A percentile compares a stretch with the other conserved stretches of the same genome.
These are phyloP conservation scores for Colletes latitarsis DNA, from an alignment of 1,140 invertebrate genomes.

Conservation along the genomic window DNA sequence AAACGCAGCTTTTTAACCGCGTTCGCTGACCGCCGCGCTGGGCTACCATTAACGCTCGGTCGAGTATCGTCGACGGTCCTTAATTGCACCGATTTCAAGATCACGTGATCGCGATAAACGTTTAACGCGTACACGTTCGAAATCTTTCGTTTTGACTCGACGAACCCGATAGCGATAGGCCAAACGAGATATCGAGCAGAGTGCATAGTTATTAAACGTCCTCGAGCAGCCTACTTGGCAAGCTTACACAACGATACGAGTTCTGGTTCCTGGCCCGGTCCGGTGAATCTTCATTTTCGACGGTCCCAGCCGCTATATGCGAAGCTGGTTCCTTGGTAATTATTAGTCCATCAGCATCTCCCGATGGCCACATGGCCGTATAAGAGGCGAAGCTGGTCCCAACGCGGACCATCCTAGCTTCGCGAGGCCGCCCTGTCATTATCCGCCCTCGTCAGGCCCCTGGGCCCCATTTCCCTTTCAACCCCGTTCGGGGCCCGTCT, in stretches of 20 bases:
- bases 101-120: constrained; percentile 12
- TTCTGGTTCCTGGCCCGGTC: constrained; percentile 30
- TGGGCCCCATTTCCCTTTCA: constrained; percentile 78
- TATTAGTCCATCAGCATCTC: constrained; percentile 78
- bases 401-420: constrained; percentile 66
- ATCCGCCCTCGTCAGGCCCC: constrained; percentile 77
- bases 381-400: constrained; percentile 59
- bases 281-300: constrained; percentile 66
- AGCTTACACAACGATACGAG: constrained; percentile 33
- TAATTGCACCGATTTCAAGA: constrained; percentile 1
- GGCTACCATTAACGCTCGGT: background rate
- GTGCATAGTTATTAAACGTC: constrained; percentile 26
- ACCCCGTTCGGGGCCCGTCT: constrained; percentile 67
- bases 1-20: constrained; percentile 24
- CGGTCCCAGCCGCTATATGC: constrained; percentile 60
- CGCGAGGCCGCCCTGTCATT: constrained; percentile 79
- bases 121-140: background rate
- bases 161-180: constrained; percentile 37
- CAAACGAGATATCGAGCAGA: constrained; percentile 12
- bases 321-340: constrained; percentile 73
- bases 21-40: background rate
- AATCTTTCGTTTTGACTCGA: background rate
- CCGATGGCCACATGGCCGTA: constrained; percentile 78
- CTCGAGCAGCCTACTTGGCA: background rate
- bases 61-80: no score